Evolutionary conservation across 2,888 invertebrate species (phyloP).

Genomic region (Agonopterix heracliana): DNA sequence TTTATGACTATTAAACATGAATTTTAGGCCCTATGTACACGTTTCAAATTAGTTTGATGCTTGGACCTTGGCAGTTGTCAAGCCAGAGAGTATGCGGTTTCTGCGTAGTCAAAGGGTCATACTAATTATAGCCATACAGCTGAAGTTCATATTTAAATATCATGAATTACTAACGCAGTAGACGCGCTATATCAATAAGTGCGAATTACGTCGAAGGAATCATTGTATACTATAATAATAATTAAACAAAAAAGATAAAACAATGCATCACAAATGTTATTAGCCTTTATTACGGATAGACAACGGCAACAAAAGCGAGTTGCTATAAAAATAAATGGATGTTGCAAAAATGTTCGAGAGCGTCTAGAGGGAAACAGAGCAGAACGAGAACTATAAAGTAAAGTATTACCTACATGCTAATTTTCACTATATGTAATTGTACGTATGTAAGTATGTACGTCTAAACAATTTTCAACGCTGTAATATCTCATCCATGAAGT

Average conservation of each 20-base stretch:
- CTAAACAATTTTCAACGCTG: slow-evolving; percentile 59
- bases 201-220: neutral
- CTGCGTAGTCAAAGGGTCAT: too few relatives aligned
- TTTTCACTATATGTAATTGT: slow-evolving; percentile 60
- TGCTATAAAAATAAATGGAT: slow-evolving; percentile 56
- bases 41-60: too few relatives aligned
- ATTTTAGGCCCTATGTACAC: too few relatives aligned
- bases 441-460: slow-evolving; percentile 36
- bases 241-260: slow-evolving; percentile 9
- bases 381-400: slow-evolving; percentile 59
- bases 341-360: slow-evolving; percentile 67
- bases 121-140: too few relatives aligned
- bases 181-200: neutral
- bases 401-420: slow-evolving; percentile 71
- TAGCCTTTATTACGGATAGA: slow-evolving; percentile 17
- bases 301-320: slow-evolving; percentile 50
- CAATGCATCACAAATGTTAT: slow-evolving; percentile 17
- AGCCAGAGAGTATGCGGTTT: too few relatives aligned
- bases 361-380: slow-evolving; percentile 64
- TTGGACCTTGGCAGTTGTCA: too few relatives aligned
- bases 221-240: neutral
- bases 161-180: too few relatives aligned
- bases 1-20: too few relatives aligned
- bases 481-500: slow-evolving; percentile 54
- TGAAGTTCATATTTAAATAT: too few relatives aligned